Conservation (phyloP, 2,113 vertebrate genomes). For the Podocnemis expansa region DNA sequence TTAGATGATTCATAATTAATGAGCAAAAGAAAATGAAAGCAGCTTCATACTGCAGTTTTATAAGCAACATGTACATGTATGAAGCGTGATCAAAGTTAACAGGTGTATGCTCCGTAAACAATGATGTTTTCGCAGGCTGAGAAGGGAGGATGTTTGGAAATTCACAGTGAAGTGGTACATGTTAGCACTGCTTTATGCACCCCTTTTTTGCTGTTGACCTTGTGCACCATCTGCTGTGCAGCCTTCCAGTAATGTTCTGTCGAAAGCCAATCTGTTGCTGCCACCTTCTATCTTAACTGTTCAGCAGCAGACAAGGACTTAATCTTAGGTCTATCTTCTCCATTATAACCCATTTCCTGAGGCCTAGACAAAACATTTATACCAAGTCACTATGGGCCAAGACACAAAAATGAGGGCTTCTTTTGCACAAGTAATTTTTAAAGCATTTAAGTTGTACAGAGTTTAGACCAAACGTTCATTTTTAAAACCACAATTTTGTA, state of each 20-base stretch:
- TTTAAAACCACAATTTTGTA: conserved; percentile 53
- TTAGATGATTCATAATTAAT: conserved; percentile 83
- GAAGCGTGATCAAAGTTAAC: conserved; percentile 34
- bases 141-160: conserved; percentile 36
- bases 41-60: conserved; percentile 53
- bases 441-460: conserved; percentile 1
- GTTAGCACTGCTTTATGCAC: conserved; percentile 35
- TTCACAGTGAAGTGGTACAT: conserved; percentile 5
- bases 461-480: neutral
- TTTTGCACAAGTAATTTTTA: conserved; percentile 49
- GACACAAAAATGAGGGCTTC: neutral
- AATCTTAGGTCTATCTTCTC: conserved; percentile 22
- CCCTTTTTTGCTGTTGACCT: conserved; percentile 53
- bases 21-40: neutral
- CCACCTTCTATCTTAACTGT: neutral
- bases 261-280: conserved; percentile 14
- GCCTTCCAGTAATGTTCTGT: conserved; percentile 52
- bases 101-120: conserved; percentile 51
- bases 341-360: conserved; percentile 1
- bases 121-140: conserved; percentile 22
- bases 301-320: conserved; percentile 14
- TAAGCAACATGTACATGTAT: conserved; percentile 42
- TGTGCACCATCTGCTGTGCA: conserved; percentile 2
- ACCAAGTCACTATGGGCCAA: neutral
- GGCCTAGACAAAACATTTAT: neutral